Base-by-base conservation (phyloP, 2,113 vertebrate genomes). In the Anguilla rostrata region DNA sequence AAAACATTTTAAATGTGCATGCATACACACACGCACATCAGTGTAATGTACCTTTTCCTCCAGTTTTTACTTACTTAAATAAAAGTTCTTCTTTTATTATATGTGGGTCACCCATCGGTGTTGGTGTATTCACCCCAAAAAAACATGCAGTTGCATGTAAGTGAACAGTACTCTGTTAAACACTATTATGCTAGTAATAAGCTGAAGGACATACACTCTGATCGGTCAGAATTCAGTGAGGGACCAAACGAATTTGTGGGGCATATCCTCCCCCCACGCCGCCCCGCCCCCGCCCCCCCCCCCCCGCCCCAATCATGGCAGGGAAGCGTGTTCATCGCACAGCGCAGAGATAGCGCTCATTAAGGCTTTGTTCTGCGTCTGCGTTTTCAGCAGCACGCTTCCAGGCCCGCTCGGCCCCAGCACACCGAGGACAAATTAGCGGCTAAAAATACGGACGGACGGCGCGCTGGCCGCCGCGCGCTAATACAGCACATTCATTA, bases 381-480 rank as follows among this genome's bases (percentile, higher is more conserved):
- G 71, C 71, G 26, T 11, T 34, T 75, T 75, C 26, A 9, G 34
- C 34, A 75, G 12, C 71, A 34, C 66, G 60, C 2, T 1, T 15
- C 29, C 1, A 29, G 40, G n/a, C 40, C 16, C 83, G 20, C 57
- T 84, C 26, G 8, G 20, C 8, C 29, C 15, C 11, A 56, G 43
- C 16, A 75, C 8, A 29, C 43, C 43, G 16, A 75, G n/a, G 56
- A 29, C 15, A 83, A 26, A 83, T 29, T 34, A 83, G 34, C 43
- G 9, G 43, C 81, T 83, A 83, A 83, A 63, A 83, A 83, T 83
- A 83, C 53, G 18, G 26, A 83, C 26, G 34, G 5, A 4, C 11
- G 18, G 82, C 56, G 16, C 18, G 34, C 56, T 6, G n/a, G 22
- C 53, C 34, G 56, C 34, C 82, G 40, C 26, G 5, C 34, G 53